Percentiles rank a stretch among this genome's conserved stretches.
These are phyloP conservation scores for Natator depressus DNA, from an alignment of 2,113 vertebrate genomes.

Conservation along the genomic window DNA sequence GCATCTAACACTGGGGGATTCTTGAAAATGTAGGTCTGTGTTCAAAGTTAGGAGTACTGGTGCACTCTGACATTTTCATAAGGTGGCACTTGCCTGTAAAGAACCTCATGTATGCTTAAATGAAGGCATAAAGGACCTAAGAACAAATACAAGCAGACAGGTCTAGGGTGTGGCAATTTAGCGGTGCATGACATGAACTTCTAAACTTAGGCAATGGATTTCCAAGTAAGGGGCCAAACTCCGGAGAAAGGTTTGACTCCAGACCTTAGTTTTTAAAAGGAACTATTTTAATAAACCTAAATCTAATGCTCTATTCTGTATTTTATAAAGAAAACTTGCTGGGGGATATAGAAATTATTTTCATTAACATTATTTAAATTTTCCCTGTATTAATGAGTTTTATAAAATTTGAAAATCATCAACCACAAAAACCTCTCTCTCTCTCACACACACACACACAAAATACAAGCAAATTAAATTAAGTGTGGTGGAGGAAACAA, in stretches of 20 bases:
- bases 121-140: background rate
- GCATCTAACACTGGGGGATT: accelerated
- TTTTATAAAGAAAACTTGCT: background rate
- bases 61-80: background rate
- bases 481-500: accelerated
- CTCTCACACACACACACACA: background rate
- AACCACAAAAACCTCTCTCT: background rate
- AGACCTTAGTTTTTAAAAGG: background rate
- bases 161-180: background rate
- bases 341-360: background rate
- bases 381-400: background rate
- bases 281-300: background rate
- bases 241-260: background rate
- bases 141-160: background rate
- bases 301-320: background rate
- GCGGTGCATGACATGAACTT: background rate
- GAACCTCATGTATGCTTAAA: background rate
- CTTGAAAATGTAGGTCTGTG: background rate
- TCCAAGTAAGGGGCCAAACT: background rate
- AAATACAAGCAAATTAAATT: background rate
- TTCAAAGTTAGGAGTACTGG: accelerated
- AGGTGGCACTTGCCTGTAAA: background rate
- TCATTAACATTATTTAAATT: background rate
- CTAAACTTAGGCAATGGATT: background rate
- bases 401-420: background rate